Base-by-base conservation (phyloP, 2,888 invertebrate species). In the Alloscopus bannaensis region DNA sequence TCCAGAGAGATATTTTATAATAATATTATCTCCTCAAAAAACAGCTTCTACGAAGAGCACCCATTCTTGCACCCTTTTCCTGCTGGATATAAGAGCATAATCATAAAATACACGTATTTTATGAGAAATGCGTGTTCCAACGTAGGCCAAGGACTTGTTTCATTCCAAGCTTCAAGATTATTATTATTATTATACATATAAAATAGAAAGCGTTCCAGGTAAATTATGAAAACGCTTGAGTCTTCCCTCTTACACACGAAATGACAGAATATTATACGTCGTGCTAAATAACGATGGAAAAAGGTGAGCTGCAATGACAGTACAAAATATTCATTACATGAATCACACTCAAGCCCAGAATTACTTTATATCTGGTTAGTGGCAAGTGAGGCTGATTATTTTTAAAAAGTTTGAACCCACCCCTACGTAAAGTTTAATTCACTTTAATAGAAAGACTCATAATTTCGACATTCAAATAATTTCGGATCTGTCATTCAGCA, bases 41-140 rank as follows among this genome's bases (percentile, higher is more conserved):
- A 36, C 36, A 36, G 8, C 6, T 36, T 8, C 13, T 36, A 8
- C 36, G 36, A 36, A 13, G 18, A 52, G 52, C 55, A 55, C 55
- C 55, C 55, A 55, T 55, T 55, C 55, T 28, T 55, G 55, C 55
- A 55, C 55, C 55, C 55, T 55, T 26, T 13, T 55, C 6, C 28
- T 55, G 18, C 28, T 47, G 26, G 8, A 55, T 24, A 18, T 11
- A 28, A 28, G 13, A 26, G 55, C 24, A 55, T 55, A 47, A 47
- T 47, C 6, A 47, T 47, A 55, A 55, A 55, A 55, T 55, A 26
- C 13, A 55, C 55, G 28, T 55, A 55, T 55, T 55, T 55, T 55
- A 55, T 55, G 11, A 11, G 3, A 50, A 20, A 47, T 6, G 11
- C 18, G 18, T 11, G 50, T n/a, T n/a, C n/a, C 2, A 50, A n/a